Base-by-base conservation (phyloP, 2,888 invertebrate genomes). In the Heteromurus nitidus region DNA sequence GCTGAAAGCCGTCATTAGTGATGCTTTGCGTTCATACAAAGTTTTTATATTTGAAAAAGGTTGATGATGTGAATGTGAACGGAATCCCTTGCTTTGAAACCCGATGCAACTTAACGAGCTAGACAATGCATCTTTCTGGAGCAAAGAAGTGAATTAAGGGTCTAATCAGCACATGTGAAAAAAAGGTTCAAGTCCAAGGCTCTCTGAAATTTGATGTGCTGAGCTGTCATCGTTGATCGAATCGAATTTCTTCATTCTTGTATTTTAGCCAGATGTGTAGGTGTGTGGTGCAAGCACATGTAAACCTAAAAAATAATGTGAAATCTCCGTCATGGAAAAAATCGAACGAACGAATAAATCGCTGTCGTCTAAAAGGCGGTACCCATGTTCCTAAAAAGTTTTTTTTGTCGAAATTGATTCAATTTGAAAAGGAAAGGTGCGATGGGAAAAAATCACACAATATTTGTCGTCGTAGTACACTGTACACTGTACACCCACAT, bases 1-100 rank as follows among this genome's bases (percentile, higher is more conserved):
- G 79, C 70, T 79, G 79, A 79, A 79, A 79, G 79, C 70, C 64
- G 70, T 79, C 79, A 79, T 70, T 70, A 79, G 70, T 50, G 60
- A 68, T 50, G 60, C 44, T 47, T 44, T 18, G 31, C 62, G 30
- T n/a, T n/a, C n/a, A n/a, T n/a, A n/a, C n/a, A n/a, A n/a, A n/a
- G n/a, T n/a, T n/a, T n/a, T n/a, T n/a, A n/a, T n/a, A n/a, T n/a
- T n/a, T n/a, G n/a, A n/a, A n/a, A n/a, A n/a, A 42, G 30, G 60
- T 60, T 73, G 47, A 53, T 36, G 53, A 58, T 36, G 36, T 36
- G 36, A 36, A 36, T n/a, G n/a, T n/a, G 36, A 5, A 36, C 7
- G 13, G 24, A 20, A 11, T 26, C 13, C 18, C 24, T 9, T 42
- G 22, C 18, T 62, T 55, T 75, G 74, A 75, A 75, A 75, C 42